These are phyloP conservation scores for Aepyceros melampus DNA, from an alignment of 2,113 vertebrate species.

Conservation along the genomic window DNA sequence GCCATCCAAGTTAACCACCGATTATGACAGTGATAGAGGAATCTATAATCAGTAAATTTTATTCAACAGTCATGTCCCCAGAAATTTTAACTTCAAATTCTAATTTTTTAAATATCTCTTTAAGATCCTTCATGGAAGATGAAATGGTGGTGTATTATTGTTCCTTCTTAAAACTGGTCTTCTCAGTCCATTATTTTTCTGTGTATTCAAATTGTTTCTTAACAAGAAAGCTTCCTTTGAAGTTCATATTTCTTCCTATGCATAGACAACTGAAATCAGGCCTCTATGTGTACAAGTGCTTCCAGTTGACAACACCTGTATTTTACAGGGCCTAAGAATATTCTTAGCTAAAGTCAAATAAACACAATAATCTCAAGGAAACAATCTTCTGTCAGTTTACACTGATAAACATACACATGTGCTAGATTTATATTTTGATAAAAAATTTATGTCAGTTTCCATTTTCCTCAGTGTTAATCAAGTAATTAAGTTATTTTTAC, in stretches of 20 bases:
- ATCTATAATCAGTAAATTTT: not conserved
- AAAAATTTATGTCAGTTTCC: not conserved
- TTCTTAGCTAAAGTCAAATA: not conserved
- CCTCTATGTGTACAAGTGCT: not conserved
- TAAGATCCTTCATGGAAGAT: not conserved
- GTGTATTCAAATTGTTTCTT: not conserved
- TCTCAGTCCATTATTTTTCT: not conserved
- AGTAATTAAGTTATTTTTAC: not conserved
- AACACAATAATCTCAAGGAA: not conserved
- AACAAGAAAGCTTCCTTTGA: not conserved
- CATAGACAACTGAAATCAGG: not conserved
- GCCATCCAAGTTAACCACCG: not conserved
- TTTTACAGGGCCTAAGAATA: not conserved
- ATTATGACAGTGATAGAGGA: not conserved
- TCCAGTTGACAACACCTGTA: not conserved
- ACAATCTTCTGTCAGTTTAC: not conserved
- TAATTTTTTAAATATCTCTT: not conserved
- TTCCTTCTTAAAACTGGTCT: not conserved
- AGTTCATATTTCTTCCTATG: not conserved
- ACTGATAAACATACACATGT: not conserved
- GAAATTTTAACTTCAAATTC: not conserved
- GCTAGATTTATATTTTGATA: not conserved
- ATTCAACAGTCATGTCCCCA: not conserved
- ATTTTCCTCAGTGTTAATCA: not conserved
- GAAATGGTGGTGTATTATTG: not conserved